phyloP scores from a whole-genome alignment of 1,140 invertebrate genomes.

The Phocides pigmalion region DNA sequence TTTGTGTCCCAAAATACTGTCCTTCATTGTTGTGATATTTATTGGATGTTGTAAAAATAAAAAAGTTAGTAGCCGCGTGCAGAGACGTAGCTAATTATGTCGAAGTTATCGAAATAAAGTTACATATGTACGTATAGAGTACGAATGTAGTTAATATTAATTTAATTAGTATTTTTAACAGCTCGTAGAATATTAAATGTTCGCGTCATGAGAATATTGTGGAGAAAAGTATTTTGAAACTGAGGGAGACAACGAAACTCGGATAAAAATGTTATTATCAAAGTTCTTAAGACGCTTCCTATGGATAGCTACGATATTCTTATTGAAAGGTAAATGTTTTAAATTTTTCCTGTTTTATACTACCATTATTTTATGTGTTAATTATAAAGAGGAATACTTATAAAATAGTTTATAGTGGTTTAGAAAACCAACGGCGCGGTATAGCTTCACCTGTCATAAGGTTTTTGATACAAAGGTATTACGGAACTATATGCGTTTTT shows the following conservation, averaged over 20 bases:
- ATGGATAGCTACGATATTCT: neutral
- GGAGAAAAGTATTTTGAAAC: constrained; percentile 17
- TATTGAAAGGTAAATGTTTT: constrained; percentile 13
- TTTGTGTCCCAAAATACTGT: constrained; percentile 24
- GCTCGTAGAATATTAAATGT: neutral
- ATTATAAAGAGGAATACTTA: no score
- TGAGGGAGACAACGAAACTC: neutral
- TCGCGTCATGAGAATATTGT: constrained; percentile 21
- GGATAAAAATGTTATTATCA: constrained; percentile 24
- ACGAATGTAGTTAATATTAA: constrained; percentile 3
- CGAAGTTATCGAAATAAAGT: constrained; percentile 3
- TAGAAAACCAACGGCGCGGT: no score
- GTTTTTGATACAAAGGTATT: no score
- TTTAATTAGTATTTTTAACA: neutral
- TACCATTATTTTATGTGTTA: no score
- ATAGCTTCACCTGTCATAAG: no score
- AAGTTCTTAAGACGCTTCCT: constrained; percentile 14
- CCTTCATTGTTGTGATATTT: constrained; percentile 33
- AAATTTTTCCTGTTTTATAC: no score
- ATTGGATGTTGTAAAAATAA: constrained; percentile 39
- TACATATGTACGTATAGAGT: neutral
- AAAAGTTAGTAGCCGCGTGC: constrained; percentile 10
- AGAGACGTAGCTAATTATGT: neutral
- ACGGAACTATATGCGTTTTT: no score
- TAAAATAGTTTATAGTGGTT: no score